These are phyloP conservation scores for Capromys pilorides DNA, from an alignment of 2,797 vertebrate species.

Conservation along the genomic window DNA sequence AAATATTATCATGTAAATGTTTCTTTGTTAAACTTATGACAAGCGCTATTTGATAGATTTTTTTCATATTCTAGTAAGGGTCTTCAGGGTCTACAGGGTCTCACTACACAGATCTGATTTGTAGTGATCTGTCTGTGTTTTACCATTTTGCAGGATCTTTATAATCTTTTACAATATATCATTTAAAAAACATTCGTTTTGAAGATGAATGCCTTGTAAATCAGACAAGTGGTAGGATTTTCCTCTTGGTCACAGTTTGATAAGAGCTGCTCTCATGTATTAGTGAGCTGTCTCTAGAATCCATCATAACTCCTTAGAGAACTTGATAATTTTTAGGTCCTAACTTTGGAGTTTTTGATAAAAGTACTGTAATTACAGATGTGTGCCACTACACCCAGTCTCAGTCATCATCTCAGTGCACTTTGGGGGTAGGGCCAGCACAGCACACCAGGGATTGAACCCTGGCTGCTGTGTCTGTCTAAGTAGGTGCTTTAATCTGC, in stretches of 20 bases:
- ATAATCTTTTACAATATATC: not conserved
- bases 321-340: not conserved
- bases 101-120: too few species aligned
- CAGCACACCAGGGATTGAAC: too few species aligned
- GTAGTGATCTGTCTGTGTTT: too few species aligned
- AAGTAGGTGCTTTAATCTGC: too few species aligned
- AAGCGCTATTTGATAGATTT: not conserved
- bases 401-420: too few species aligned
- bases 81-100: too few species aligned
- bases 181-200: not conserved
- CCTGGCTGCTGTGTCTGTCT: too few species aligned
- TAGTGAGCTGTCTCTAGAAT: not conserved
- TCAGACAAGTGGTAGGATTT: not conserved
- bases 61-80: too few species aligned
- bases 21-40: not conserved
- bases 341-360: not conserved
- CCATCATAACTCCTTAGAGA: not conserved
- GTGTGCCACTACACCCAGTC: too few species aligned
- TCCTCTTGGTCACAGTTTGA: not conserved
- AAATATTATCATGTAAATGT: not conserved
- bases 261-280: not conserved
- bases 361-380: too few species aligned
- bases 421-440: too few species aligned
- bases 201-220: not conserved
- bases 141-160: not conserved